Conservation (phyloP, 2,797 vertebrate species). For the Myotis vivesi region DNA sequence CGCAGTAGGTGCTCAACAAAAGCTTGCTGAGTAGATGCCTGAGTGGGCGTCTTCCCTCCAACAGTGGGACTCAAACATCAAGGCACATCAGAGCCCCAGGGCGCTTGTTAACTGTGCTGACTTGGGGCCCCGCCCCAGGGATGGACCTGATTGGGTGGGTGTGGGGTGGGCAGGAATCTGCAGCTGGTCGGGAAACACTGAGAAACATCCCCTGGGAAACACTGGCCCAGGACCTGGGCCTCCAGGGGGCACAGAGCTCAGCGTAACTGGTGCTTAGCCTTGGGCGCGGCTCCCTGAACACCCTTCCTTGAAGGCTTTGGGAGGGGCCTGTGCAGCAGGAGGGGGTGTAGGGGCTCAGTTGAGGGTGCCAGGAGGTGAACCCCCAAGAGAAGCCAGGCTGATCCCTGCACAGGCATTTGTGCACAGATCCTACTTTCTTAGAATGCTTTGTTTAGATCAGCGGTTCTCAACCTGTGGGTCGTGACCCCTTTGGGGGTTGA, state of each 20-base stretch:
- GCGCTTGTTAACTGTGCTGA: not conserved
- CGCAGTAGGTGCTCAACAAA: not conserved
- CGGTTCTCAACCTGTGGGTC: too few species aligned
- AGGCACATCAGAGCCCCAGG: not conserved
- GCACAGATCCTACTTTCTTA: not conserved
- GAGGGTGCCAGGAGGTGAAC: not conserved
- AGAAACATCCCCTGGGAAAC: not conserved
- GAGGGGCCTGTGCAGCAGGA: not conserved
- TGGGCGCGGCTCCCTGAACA: not conserved
- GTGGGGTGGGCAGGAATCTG: not conserved
- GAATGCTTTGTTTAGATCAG: not conserved
- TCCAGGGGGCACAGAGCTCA: not conserved
- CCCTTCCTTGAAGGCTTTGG: not conserved
- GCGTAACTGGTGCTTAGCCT: not conserved
- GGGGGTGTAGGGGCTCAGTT: not conserved
- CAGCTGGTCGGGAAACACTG: not conserved
- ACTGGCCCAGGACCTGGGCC: not conserved
- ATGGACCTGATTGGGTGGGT: not conserved
- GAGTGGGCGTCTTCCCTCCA: not conserved
- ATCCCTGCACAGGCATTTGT: not conserved
- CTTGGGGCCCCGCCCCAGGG: not conserved
- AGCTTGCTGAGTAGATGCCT: not conserved
- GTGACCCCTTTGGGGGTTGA: too few species aligned
- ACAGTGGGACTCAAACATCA: not conserved
- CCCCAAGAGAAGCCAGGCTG: not conserved